Evolutionary conservation across 1,140 invertebrate genomes (phyloP), one percentile per base, ranked within the genome.

Genomic region (Brachystomella parvula): DNA sequence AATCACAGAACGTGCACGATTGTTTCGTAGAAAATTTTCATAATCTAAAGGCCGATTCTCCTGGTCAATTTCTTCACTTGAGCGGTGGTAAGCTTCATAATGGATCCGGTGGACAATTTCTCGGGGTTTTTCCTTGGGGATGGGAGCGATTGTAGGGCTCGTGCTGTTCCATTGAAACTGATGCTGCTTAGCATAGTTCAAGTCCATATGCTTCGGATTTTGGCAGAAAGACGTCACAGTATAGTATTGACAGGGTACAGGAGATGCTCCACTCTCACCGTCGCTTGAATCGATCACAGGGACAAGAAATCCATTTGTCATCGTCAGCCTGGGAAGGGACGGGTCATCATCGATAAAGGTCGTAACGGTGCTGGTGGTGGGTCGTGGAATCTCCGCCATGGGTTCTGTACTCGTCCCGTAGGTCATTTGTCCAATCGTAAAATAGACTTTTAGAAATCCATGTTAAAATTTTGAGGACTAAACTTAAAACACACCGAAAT

Each of bases 31-130:
- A n/a, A 47, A 28, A 47, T 28, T 63, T 3, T 32, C 26, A 3
- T 19, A 35, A 63, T 29, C 17, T 3, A 21, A 9, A 47, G 29
- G 17, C 19, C n/a, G 3, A 47, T 29, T 28, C 21, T 33, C 47
- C 19, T 63, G 19, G 15, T 57, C 33, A 17, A 60, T 61, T 33
- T 66, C 62, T 49, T 66, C 68, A 1, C n/a, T 35, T 33, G 49
- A 53, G 21, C 24, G 12, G 6, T 53, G 12, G 9, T 53, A 12
- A 53, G 44, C 56, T 49, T 70, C 69, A 3, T 57, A 24, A 35
- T 39, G 56, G 29, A 71, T 68, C 53, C 57, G 61, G 35, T 71
- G 69, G 31, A 71, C 63, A 30, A 71, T 65, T 65, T 71, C 69
- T 39, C 63, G 47, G 0, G 65, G 65, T 44, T 57, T 32, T 31